phyloP scores from a whole-genome alignment of 2,113 vertebrate species.

The Pelobates fuscus region DNA sequence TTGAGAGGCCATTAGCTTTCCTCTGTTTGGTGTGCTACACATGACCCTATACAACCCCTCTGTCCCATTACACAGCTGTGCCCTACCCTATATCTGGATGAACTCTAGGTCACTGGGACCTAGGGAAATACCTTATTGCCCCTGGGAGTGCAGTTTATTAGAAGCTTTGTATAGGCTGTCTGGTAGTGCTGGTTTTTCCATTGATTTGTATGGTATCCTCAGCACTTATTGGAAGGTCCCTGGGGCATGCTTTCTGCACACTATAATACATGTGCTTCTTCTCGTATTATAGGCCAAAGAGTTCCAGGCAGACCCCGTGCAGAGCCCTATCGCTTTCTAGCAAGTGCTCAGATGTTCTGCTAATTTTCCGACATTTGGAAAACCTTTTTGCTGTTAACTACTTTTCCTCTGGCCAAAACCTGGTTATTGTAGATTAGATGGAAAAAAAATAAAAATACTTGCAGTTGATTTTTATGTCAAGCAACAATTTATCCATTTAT shows the following conservation, averaged over 20 bases:
- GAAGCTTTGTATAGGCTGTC: slow-evolving; percentile 19
- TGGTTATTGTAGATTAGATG: too few species aligned
- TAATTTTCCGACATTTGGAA: too few species aligned
- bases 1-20: slow-evolving; percentile 1
- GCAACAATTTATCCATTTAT: too few species aligned
- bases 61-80: slow-evolving; percentile 29
- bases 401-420: too few species aligned
- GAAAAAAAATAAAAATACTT: too few species aligned
- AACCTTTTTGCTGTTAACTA: too few species aligned
- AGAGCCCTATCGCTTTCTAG: background rate
- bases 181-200: slow-evolving; percentile 18
- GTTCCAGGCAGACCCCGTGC: background rate
- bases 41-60: slow-evolving; percentile 21
- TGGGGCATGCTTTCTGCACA: slow-evolving; percentile 4
- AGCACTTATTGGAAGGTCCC: slow-evolving; percentile 39
- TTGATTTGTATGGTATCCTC: slow-evolving; percentile 38
- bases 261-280: slow-evolving; percentile 18
- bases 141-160: slow-evolving; percentile 33
- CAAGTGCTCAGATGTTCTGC: background rate
- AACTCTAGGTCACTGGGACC: slow-evolving; percentile 23
- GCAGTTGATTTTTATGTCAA: too few species aligned
- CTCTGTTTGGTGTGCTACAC: background rate
- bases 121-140: background rate
- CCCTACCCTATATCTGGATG: slow-evolving; percentile 7
- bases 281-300: background rate